phyloP scores from a whole-genome alignment of 1,140 invertebrate species.

The Anastrepha ludens region DNA sequence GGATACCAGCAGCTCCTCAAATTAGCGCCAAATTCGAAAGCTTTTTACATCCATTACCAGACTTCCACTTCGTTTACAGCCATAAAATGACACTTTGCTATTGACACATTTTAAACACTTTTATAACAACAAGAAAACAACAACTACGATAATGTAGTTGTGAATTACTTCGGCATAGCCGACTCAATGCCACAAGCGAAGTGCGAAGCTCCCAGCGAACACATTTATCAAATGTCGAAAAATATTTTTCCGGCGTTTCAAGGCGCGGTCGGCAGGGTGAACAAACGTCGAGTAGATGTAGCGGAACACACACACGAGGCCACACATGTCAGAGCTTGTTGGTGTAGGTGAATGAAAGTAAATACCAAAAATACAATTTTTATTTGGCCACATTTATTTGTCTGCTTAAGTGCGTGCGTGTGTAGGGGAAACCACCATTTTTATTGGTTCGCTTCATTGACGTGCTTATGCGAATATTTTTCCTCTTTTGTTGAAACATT shows the following conservation, averaged over 20 bases:
- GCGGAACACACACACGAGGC: neutral
- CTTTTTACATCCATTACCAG: slow-evolving; percentile 48
- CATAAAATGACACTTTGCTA: slow-evolving; percentile 11
- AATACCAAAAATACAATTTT: neutral
- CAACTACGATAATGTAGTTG: neutral
- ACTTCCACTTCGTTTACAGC: slow-evolving; percentile 5
- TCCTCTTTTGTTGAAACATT: neutral
- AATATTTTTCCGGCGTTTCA: slow-evolving; percentile 19
- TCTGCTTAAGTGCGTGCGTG: neutral
- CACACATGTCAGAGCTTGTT: neutral
- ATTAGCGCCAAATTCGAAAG: slow-evolving; percentile 20
- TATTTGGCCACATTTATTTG: neutral
- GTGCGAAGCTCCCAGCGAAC: neutral
- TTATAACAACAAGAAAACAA: neutral
- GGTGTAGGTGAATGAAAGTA: neutral
- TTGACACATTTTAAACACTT: slow-evolving; percentile 43
- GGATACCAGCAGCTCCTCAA: neutral
- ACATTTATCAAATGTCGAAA: slow-evolving; percentile 27
- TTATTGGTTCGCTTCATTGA: slow-evolving; percentile 19
- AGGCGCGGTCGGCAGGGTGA: neutral
- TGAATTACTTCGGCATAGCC: neutral
- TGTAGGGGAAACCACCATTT: neutral
- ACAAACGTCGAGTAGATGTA: neutral
- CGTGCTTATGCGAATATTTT: slow-evolving; percentile 23
- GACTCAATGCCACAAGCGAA: neutral